phyloP scores from a whole-genome alignment of 2,113 vertebrate genomes.

The Phalacrocorax carbo region DNA sequence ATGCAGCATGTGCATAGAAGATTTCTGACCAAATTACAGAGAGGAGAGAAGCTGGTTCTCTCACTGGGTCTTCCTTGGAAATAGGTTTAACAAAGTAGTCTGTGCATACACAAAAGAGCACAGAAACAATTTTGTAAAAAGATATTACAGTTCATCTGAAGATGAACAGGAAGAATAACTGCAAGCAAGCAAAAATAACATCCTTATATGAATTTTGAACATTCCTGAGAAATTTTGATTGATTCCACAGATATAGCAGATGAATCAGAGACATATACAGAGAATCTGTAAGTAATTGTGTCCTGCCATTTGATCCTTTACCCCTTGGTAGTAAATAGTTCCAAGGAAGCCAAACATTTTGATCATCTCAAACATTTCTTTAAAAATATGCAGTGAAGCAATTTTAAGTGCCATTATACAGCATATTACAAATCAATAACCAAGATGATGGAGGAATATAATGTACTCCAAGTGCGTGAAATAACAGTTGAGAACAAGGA shows the following conservation, averaged over 20 bases:
- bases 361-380: not conserved
- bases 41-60: not conserved
- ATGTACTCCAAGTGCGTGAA: not conserved
- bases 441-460: not conserved
- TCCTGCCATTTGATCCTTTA: not conserved
- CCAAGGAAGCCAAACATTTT: not conserved
- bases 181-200: not conserved
- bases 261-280: not conserved
- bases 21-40: not conserved
- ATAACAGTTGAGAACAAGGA: not conserved
- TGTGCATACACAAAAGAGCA: not conserved
- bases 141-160: not conserved
- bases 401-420: not conserved
- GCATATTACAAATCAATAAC: not conserved
- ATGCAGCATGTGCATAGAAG: rapidly evolving
- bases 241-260: not conserved
- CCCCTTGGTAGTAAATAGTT: not conserved
- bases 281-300: not conserved
- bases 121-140: not conserved
- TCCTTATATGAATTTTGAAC: not conserved
- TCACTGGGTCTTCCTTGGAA: not conserved
- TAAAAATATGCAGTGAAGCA: not conserved
- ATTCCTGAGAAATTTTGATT: not conserved
- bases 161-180: not conserved
- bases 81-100: not conserved